Evolutionary conservation across 2,113 vertebrate species (phyloP).

Genomic region (Misgurnus anguillicaudatus): DNA sequence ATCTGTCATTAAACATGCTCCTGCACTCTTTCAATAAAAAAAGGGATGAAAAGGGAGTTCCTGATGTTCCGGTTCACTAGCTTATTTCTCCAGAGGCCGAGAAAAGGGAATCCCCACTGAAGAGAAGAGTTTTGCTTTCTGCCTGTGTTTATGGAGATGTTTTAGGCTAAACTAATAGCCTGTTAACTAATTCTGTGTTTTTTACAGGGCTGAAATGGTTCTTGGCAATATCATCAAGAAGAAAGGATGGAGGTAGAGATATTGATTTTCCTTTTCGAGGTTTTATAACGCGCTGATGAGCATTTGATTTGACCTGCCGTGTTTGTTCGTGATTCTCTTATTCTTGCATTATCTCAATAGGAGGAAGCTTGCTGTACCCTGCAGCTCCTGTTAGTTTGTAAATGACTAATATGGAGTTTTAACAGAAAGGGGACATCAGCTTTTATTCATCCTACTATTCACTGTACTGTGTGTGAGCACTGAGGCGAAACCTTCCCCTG

Average conservation of each 20-base stretch:
- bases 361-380: neutral
- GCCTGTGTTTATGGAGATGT: neutral
- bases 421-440: constrained; percentile 16
- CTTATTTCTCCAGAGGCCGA: constrained; percentile 29
- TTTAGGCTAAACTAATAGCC: neutral
- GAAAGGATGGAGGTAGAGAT: constrained; percentile 92
- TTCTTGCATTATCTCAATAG: constrained; percentile 10
- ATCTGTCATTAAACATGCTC: constrained; percentile 53
- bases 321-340: neutral
- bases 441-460: constrained; percentile 19
- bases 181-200: constrained; percentile 11
- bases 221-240: constrained; percentile 93
- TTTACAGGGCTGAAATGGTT: constrained; percentile 81
- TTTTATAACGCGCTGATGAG: neutral
- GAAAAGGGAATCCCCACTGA: constrained; percentile 31
- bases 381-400: constrained; percentile 30
- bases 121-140: neutral
- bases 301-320: neutral
- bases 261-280: constrained; percentile 28
- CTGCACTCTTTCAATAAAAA: neutral
- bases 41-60: constrained; percentile 15
- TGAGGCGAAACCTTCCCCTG: constrained; percentile 3
- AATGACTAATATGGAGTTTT: constrained; percentile 39
- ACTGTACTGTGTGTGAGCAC: constrained; percentile 11
- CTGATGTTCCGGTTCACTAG: constrained; percentile 47